Conservation (phyloP, 2,797 vertebrate species). For the Hipposideros larvatus region DNA sequence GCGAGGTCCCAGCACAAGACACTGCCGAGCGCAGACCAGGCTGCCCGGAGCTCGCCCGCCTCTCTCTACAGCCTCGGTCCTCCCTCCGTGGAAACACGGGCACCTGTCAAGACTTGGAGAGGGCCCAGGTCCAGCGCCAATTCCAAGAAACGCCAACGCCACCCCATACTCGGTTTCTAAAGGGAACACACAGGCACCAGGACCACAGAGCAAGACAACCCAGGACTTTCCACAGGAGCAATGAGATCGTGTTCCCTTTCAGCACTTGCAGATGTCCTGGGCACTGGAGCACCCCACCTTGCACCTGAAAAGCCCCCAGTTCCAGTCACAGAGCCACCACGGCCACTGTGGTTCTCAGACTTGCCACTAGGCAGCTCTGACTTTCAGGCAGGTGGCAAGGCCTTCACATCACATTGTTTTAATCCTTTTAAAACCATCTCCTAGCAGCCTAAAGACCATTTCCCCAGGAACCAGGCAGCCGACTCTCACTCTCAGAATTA, state of each 20-base stretch:
- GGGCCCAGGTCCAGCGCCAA: accelerated
- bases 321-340: accelerated
- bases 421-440: neutral
- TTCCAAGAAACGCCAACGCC: neutral
- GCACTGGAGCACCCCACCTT: neutral
- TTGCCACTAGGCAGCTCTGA: accelerated
- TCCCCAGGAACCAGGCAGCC: neutral
- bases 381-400: neutral
- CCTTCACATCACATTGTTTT: neutral
- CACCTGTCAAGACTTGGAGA: neutral
- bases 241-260: neutral
- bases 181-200: neutral
- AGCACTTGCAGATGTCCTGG: accelerated
- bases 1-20: neutral
- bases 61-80: neutral
- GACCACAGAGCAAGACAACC: neutral
- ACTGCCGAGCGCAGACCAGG: accelerated
- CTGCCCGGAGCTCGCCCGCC: accelerated
- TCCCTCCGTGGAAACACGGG: neutral
- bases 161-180: neutral
- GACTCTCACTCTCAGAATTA: neutral
- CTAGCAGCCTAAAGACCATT: neutral
- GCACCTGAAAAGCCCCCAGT: neutral
- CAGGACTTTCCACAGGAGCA: neutral
- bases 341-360: accelerated